Evolutionary conservation across 2,113 vertebrate species (phyloP).

Genomic region (Anser cygnoides): DNA sequence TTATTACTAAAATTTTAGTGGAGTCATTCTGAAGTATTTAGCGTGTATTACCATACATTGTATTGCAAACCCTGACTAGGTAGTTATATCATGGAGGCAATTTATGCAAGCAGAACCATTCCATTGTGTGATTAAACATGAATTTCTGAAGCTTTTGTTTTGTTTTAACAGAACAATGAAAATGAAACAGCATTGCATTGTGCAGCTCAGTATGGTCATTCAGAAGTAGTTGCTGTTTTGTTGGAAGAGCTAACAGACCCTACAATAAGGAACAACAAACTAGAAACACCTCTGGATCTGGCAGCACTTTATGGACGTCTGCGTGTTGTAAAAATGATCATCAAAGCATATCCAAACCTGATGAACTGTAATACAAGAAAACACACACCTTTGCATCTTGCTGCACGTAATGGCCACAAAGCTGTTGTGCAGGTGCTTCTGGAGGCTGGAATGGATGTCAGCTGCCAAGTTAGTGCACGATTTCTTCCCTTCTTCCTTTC

Average conservation of each 20-base stretch:
- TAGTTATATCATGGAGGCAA: neutral
- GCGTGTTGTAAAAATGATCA: conserved; percentile 92
- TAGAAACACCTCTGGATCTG: conserved; percentile 93
- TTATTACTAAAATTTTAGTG: neutral
- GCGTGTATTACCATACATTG: neutral
- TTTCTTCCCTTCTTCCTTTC: neutral
- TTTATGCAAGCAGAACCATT: neutral
- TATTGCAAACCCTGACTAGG: neutral
- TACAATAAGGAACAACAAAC: conserved; percentile 91
- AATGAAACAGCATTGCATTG: conserved; percentile 95
- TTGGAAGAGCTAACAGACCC: conserved; percentile 94
- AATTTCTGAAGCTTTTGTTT: conserved; percentile 29
- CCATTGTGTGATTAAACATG: neutral
- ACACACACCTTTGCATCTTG: conserved; percentile 95
- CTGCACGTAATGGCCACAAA: conserved; percentile 94
- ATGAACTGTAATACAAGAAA: conserved; percentile 89
- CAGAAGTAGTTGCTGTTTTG: conserved; percentile 91
- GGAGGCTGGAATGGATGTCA: conserved; percentile 95
- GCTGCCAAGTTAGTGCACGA: conserved; percentile 85
- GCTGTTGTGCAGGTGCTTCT: conserved; percentile 88
- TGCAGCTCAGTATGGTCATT: conserved; percentile 94
- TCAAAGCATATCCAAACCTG: conserved; percentile 90
- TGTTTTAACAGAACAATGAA: conserved; percentile 89
- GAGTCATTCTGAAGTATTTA: neutral
- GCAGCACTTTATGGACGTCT: conserved; percentile 93